Evolutionary conservation across 1,140 invertebrate species (phyloP).

Genomic region (Helicorthomorpha holstii): DNA sequence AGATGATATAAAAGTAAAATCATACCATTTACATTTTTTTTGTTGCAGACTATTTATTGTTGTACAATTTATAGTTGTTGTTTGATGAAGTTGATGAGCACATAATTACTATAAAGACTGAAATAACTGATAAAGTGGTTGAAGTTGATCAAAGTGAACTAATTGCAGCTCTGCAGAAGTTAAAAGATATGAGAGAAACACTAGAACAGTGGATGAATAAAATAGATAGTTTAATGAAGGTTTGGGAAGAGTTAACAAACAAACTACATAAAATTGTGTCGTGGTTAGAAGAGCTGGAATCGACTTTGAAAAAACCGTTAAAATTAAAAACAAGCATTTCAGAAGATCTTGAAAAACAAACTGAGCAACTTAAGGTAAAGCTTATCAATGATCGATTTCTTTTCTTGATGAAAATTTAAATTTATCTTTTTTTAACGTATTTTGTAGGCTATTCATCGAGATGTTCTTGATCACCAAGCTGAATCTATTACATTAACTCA

Average conservation of each 20-base stretch:
- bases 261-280: conserved; percentile 21
- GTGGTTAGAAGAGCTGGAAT: conserved; percentile 16
- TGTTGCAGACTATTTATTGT: background rate
- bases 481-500: conserved; percentile 61
- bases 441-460: conserved; percentile 35
- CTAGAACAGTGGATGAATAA: conserved; percentile 19
- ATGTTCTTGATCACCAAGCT: conserved; percentile 60
- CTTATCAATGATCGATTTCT: too few relatives aligned
- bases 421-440: conserved; percentile 24
- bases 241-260: conserved; percentile 54
- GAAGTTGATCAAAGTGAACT: conserved; percentile 7
- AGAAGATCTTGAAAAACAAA: conserved; percentile 18
- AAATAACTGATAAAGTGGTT: background rate
- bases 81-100: background rate
- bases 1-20: background rate
- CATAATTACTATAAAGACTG: background rate
- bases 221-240: conserved; percentile 54
- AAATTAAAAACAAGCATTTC: conserved; percentile 5
- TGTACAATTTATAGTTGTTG: background rate
- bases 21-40: background rate
- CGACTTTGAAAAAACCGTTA: conserved; percentile 5
- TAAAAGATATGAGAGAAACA: conserved; percentile 7
- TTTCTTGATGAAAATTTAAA: conserved; percentile 1
- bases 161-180: conserved; percentile 6
- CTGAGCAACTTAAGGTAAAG: conserved; percentile 18